Evolutionary conservation across 1,140 invertebrate species (phyloP), one percentile per base, ranked within the genome.

Genomic region (Drosophila kanapiae): DNA sequence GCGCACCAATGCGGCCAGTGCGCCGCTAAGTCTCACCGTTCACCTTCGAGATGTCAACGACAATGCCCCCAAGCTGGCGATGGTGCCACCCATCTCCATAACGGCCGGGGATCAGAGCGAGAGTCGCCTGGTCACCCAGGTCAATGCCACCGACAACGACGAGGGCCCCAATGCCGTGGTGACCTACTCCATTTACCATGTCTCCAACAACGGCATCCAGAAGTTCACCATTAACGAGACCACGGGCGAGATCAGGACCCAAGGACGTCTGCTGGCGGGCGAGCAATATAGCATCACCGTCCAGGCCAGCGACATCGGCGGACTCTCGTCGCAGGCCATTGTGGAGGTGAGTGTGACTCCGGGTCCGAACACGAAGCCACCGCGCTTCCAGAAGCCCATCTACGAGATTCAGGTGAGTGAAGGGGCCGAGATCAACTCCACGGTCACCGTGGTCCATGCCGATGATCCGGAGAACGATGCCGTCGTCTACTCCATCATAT

Each of bases 261-360:
- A 94, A 13, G 96, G 96, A 6, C 96, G 96, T 70, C 90, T 98
- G 1, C 95, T 96, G 82, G 96, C 97, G 0, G 97, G 97, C 0
- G 97, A 98, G 85, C 96, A 97, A 79, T 98, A 97, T 92, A 97
- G 96, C 85, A 95, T 98, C 11, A 98, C 97, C 1, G 95, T 98
- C 0, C 96, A 97, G 91, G 97, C 97, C 4, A 95, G 94, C 14
- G 96, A 96, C 85, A 94, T 94, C 7, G 95, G 95, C 29, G 96
- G 96, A 4, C 94, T 95, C 13, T 95, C 95, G 67, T 95, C 95
- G 6, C 97, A 98, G 85, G 96, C 96, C 0, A 97, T 98, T 70
- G 95, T 98, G 8, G 97, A 98, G 92, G 94, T 98, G 8, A 95
- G 95, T 33, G 95, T 97, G 1, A 95, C 95, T 45, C 95, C 97